These are phyloP conservation scores for Erinaceus europaeus DNA, from an alignment of 2,113 vertebrate genomes.

Conservation along the genomic window DNA sequence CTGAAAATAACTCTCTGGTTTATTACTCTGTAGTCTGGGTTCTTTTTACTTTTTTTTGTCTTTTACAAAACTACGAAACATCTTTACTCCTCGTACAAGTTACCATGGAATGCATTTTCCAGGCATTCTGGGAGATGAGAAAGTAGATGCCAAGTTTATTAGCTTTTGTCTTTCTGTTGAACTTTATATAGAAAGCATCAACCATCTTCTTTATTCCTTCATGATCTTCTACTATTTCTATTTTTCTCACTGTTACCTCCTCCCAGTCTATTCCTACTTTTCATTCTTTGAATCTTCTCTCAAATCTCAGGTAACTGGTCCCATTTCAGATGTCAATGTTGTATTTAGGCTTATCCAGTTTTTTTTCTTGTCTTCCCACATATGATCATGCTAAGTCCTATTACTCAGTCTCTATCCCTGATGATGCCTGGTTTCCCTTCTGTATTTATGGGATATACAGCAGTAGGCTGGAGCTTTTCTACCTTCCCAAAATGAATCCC, in stretches of 20 bases:
- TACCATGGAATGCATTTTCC: background rate
- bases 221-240: background rate
- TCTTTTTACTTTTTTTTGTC: background rate
- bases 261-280: too few relatives aligned
- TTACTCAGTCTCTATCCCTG: accelerated
- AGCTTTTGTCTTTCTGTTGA: background rate
- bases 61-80: background rate
- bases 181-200: background rate
- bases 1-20: background rate
- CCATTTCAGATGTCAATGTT: background rate
- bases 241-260: background rate
- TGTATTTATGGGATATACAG: background rate
- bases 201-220: background rate
- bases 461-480: background rate
- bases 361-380: background rate
- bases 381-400: background rate
- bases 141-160: background rate
- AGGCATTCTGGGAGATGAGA: background rate
- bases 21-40: background rate
- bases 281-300: background rate
- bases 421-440: background rate
- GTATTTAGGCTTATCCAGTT: background rate
- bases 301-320: background rate
- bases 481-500: background rate
- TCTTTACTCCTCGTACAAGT: background rate